These are phyloP conservation scores for Anastatus disparis DNA, from an alignment of 1,140 invertebrate species.

Conservation along the genomic window DNA sequence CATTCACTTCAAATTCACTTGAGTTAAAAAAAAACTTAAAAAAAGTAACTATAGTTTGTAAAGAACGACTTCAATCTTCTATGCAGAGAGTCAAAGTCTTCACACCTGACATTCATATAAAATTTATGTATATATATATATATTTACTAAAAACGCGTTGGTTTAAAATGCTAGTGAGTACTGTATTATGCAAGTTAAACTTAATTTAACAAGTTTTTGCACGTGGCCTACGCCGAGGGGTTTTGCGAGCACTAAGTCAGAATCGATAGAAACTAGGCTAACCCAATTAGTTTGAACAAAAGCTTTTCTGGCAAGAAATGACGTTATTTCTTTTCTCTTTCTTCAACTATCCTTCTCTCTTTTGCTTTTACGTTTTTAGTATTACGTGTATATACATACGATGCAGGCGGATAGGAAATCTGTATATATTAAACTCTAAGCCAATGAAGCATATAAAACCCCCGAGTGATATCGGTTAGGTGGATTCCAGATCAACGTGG, in stretches of 20 bases:
- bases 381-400: too few relatives aligned
- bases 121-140: too few relatives aligned
- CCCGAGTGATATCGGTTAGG: background rate
- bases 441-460: too few relatives aligned
- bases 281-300: conserved; percentile 56
- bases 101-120: too few relatives aligned
- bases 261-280: conserved; percentile 55
- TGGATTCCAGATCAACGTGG: background rate
- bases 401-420: too few relatives aligned
- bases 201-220: conserved; percentile 39
- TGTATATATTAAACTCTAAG: too few relatives aligned
- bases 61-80: too few relatives aligned
- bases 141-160: background rate
- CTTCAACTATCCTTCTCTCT: background rate
- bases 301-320: conserved; percentile 41
- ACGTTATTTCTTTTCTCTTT: background rate
- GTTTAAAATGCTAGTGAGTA: too few relatives aligned
- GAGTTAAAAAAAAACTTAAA: too few relatives aligned
- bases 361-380: background rate
- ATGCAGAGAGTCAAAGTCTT: too few relatives aligned
- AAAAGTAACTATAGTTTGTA: too few relatives aligned
- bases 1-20: too few relatives aligned
- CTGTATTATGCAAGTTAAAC: conserved; percentile 30
- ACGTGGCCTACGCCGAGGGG: background rate
- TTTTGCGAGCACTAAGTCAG: conserved; percentile 17